phyloP scores from a whole-genome alignment of 2,113 vertebrate species.

The Atlantisia rogersi region DNA sequence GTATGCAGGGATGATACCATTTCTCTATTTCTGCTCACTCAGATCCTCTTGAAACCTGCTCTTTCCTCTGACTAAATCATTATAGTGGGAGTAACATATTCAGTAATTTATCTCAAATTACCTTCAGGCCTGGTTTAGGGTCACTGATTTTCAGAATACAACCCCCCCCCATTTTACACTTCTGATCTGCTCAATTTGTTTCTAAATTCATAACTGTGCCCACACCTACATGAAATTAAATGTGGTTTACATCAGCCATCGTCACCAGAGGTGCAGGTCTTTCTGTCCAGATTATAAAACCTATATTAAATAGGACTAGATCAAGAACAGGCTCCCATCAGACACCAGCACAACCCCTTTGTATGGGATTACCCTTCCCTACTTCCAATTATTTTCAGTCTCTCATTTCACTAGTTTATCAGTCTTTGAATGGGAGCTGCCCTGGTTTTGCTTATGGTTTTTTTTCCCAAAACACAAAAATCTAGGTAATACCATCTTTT shows the following conservation, averaged over 20 bases:
- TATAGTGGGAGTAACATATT: not conserved
- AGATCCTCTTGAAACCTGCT: not conserved
- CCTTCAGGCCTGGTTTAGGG: not conserved
- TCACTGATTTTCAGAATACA: not conserved
- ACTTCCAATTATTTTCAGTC: not conserved
- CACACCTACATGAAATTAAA: not conserved
- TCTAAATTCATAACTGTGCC: not conserved
- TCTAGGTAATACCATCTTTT: not conserved
- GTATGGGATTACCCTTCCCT: not conserved
- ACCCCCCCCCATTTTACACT: not conserved
- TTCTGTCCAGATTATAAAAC: not conserved
- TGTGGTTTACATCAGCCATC: slow-evolving; percentile 2
- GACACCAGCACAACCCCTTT: not conserved
- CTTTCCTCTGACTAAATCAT: not conserved
- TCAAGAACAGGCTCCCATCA: not conserved
- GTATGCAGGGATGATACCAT: not conserved
- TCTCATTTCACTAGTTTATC: not conserved
- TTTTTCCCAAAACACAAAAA: not conserved
- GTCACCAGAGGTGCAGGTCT: not conserved
- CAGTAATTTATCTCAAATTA: not conserved
- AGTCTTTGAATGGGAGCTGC: not conserved
- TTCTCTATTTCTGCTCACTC: not conserved
- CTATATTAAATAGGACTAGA: not conserved
- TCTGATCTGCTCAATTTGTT: not conserved
- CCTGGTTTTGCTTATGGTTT: not conserved